phyloP scores from a whole-genome alignment of 2,888 invertebrate species.

The Dioctria rufipes region DNA sequence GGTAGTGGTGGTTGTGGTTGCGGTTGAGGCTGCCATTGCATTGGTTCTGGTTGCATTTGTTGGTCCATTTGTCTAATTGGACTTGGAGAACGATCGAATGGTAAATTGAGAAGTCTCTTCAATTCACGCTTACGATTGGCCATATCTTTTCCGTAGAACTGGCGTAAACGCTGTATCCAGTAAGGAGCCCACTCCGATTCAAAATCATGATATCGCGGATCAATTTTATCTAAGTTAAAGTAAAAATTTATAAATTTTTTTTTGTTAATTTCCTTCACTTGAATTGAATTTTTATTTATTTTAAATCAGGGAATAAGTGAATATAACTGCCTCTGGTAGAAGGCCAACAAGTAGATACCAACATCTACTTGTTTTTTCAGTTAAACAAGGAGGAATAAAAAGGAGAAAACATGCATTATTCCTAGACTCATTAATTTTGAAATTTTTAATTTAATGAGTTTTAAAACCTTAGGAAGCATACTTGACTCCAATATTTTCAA shows the following conservation, averaged over 20 bases:
- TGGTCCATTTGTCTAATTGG: slow-evolving; percentile 50
- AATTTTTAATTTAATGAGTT: slow-evolving; percentile 16
- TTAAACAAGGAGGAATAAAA: neutral
- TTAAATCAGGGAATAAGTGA: neutral
- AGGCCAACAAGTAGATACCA: neutral
- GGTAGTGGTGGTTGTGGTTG: slow-evolving; percentile 37
- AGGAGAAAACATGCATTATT: slow-evolving; percentile 5
- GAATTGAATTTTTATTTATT: neutral
- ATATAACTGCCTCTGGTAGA: neutral
- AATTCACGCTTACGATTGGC: slow-evolving; percentile 54
- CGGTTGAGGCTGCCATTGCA: slow-evolving; percentile 18
- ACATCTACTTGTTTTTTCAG: neutral
- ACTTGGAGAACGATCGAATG: slow-evolving; percentile 53
- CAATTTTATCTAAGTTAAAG: slow-evolving; percentile 54
- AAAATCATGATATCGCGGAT: slow-evolving; percentile 55
- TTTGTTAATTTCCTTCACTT: neutral
- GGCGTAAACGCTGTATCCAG: slow-evolving; percentile 53
- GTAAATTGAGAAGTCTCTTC: slow-evolving; percentile 53
- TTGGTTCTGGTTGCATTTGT: slow-evolving; percentile 31
- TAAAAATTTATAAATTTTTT: slow-evolving; percentile 42
- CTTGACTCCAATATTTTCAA: slow-evolving; percentile 3
- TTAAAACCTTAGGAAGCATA: slow-evolving; percentile 20
- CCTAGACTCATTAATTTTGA: slow-evolving; percentile 24
- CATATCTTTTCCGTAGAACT: slow-evolving; percentile 54
- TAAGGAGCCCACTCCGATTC: slow-evolving; percentile 55